These are phyloP conservation scores for Leptarthrus brevirostris DNA, from an alignment of 2,888 invertebrate genomes.

Conservation along the genomic window DNA sequence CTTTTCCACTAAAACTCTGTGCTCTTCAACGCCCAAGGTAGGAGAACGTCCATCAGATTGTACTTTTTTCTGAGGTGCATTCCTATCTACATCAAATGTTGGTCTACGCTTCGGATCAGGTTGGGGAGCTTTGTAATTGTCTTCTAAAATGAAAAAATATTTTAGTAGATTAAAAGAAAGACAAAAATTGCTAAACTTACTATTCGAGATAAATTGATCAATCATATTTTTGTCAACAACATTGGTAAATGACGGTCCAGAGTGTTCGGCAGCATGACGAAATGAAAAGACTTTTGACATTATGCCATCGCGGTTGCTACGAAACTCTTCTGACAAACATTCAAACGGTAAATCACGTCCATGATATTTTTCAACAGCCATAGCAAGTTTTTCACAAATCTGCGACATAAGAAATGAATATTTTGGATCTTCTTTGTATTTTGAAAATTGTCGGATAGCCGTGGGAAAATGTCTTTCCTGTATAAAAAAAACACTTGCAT, in stretches of 20 bases:
- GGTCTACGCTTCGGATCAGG: slow-evolving; percentile 54
- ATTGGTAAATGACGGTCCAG: slow-evolving; percentile 71
- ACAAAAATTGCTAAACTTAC: slow-evolving; percentile 45
- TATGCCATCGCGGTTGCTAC: slow-evolving; percentile 72
- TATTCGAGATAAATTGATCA: slow-evolving; percentile 59
- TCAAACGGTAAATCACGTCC: slow-evolving; percentile 78
- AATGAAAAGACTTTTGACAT: slow-evolving; percentile 76
- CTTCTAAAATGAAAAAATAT: neutral
- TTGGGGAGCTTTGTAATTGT: slow-evolving; percentile 49
- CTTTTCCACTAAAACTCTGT: slow-evolving; percentile 63
- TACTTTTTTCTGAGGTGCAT: neutral
- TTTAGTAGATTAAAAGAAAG: neutral
- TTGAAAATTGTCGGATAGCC: slow-evolving; percentile 71
- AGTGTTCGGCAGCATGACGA: slow-evolving; percentile 74
- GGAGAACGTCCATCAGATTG: slow-evolving; percentile 3
- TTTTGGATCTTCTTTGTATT: slow-evolving; percentile 72
- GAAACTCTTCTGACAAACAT: slow-evolving; percentile 76
- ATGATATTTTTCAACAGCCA: slow-evolving; percentile 79
- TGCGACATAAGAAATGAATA: slow-evolving; percentile 69
- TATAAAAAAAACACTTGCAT: slow-evolving; percentile 44
- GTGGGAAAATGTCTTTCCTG: slow-evolving; percentile 68
- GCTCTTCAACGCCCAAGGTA: slow-evolving; percentile 61
- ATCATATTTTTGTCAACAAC: slow-evolving; percentile 67
- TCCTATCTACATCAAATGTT: slow-evolving; percentile 54
- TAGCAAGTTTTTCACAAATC: slow-evolving; percentile 71